A percentile compares a stretch with the other conserved stretches of the same genome.
Evolutionary conservation across 1,140 invertebrate genomes (phyloP).

Genomic region (Brevipalpus yothersi): DNA sequence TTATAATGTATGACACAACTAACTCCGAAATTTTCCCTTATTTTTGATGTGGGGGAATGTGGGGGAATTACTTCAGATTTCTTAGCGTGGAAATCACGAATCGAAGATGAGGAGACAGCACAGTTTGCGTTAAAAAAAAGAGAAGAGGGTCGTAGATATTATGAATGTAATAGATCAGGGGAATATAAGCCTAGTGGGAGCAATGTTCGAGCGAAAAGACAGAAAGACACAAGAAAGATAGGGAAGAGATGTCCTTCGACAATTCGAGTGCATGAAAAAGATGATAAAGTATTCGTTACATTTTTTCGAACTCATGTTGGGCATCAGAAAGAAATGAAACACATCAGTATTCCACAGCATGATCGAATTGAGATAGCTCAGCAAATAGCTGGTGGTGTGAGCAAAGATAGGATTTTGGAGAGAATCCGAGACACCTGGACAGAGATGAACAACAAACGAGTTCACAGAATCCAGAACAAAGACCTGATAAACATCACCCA

Average conservation of each 20-base stretch:
- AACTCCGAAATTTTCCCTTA: background rate
- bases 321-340: background rate
- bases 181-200: background rate
- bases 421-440: background rate
- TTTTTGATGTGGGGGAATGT: background rate
- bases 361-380: background rate
- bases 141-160: background rate
- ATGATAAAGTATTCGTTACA: background rate
- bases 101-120: background rate
- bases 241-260: background rate
- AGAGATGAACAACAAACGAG: background rate
- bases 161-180: background rate
- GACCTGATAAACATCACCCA: background rate
- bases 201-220: background rate
- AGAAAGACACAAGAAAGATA: background rate
- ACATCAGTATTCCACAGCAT: background rate
- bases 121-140: background rate
- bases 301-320: background rate
- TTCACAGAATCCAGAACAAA: background rate
- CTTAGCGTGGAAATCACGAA: background rate
- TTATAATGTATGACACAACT: background rate
- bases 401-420: background rate
- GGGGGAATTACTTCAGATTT: background rate
- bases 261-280: background rate
- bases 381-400: background rate